These are phyloP conservation scores for Lophius piscatorius DNA, from an alignment of 2,113 vertebrate species.

Conservation along the genomic window DNA sequence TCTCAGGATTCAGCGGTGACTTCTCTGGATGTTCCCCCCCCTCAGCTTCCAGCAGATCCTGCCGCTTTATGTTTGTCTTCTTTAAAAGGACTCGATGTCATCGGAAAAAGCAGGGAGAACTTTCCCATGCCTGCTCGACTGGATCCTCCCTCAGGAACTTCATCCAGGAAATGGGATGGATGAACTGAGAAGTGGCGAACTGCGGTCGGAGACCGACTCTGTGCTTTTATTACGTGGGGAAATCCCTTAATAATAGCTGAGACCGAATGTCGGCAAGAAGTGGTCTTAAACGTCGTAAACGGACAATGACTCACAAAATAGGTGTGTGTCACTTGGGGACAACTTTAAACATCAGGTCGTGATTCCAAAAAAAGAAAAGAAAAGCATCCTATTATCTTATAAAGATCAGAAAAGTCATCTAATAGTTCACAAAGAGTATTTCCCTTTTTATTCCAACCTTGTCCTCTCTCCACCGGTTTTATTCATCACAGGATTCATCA, in stretches of 20 bases:
- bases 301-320: no score
- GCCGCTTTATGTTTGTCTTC: slow-evolving; percentile 18
- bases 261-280: background rate
- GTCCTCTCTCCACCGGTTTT: no score
- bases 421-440: no score
- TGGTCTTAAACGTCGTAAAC: background rate
- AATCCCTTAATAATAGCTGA: slow-evolving; percentile 8
- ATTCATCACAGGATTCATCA: no score
- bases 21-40: background rate
- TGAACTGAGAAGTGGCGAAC: slow-evolving; percentile 46
- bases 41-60: background rate
- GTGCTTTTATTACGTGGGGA: slow-evolving; percentile 6
- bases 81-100: slow-evolving; percentile 56
- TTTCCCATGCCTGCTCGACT: slow-evolving; percentile 73
- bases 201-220: slow-evolving; percentile 2
- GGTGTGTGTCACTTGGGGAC: no score
- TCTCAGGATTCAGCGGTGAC: background rate
- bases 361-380: no score
- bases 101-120: slow-evolving; percentile 70
- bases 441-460: no score
- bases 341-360: no score
- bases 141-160: slow-evolving; percentile 78
- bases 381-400: no score
- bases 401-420: no score
- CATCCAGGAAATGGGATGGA: slow-evolving; percentile 80